Evolutionary conservation across 2,797 vertebrate species (phyloP), one percentile per base, ranked within the genome.

Genomic region (Knipowitschia caucasica): DNA sequence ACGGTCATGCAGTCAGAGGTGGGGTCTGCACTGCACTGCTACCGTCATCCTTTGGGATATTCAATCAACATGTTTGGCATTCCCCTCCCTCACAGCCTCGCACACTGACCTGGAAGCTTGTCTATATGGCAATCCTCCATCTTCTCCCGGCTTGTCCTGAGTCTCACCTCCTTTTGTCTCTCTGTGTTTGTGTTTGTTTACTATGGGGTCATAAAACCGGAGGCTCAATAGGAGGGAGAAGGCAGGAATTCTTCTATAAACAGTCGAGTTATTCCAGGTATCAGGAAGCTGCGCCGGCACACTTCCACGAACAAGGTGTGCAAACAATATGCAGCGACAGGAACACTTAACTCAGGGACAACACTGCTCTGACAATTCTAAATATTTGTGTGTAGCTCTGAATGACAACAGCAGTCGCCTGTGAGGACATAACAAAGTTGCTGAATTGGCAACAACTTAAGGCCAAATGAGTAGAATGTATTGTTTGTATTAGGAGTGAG

Each of bases 191-290:
- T 82, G 72, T 88, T 88, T 82, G 72, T 88, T 88, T 64, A 78
- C 80, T 82, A 69, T 61, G 71, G 78, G 54, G 71, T 55, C 71
- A 70, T 87, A 87, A 86, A 89, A 64, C 65, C 45, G 49, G 17
- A 3, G 24, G 21, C 58, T 85, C 69, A 80, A 83, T 76, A 61
- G 78, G 68, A 54, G 61, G 9, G 35, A 81, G 67, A 71, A 65
- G 64, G 61, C 67, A 84, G 79, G 84, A 89, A 89, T 89, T 83
- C 80, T 76, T 82, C 70, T 56, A 59, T 77, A 82, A 86, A 87
- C 73, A 80, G 49, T 46, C 55, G 43, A 65, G 63, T 60, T 50
- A 49, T 71, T 54, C 42, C 58, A 70, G 65, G 66, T 73, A 71
- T 78, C 64, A 57, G 62, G 65, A 67, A 40, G 38, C 38, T 44